phyloP scores from a whole-genome alignment of 2,113 vertebrate species.

The Cyphomyrus plagiostoma region DNA sequence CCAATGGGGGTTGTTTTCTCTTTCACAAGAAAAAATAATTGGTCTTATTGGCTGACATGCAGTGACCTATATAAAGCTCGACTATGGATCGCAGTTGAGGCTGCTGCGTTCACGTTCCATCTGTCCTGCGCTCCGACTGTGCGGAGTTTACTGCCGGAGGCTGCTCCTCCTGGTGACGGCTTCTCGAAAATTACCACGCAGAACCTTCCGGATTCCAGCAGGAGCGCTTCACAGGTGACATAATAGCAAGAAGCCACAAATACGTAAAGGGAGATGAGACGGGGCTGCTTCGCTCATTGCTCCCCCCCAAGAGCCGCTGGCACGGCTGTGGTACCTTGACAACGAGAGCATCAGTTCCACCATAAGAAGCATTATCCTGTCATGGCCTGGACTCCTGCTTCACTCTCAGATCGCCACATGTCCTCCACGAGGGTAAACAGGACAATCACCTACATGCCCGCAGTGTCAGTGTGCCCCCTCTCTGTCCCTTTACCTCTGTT shows the following conservation, averaged over 20 bases:
- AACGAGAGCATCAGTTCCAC: not conserved
- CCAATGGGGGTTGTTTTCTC: slow-evolving; percentile 31
- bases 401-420: slow-evolving; percentile 54
- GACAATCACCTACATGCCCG: slow-evolving; percentile 50
- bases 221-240: not conserved
- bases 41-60: slow-evolving; percentile 58
- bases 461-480: slow-evolving; percentile 48
- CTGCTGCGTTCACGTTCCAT: not conserved
- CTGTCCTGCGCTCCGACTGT: not conserved
- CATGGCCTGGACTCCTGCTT: slow-evolving; percentile 36
- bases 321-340: not conserved
- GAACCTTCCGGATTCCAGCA: not conserved
- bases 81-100: not conserved
- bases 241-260: not conserved
- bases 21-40: slow-evolving; percentile 52
- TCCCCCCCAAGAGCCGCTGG: not conserved
- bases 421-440: slow-evolving; percentile 36
- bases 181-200: not conserved
- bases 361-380: not conserved
- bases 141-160: not conserved
- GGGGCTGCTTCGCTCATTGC: not conserved
- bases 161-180: not conserved
- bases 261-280: not conserved
- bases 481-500: slow-evolving; percentile 29
- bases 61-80: slow-evolving; percentile 53